Evolutionary conservation across 2,797 vertebrate species (phyloP).

Genomic region (Bucorvus abyssinicus): DNA sequence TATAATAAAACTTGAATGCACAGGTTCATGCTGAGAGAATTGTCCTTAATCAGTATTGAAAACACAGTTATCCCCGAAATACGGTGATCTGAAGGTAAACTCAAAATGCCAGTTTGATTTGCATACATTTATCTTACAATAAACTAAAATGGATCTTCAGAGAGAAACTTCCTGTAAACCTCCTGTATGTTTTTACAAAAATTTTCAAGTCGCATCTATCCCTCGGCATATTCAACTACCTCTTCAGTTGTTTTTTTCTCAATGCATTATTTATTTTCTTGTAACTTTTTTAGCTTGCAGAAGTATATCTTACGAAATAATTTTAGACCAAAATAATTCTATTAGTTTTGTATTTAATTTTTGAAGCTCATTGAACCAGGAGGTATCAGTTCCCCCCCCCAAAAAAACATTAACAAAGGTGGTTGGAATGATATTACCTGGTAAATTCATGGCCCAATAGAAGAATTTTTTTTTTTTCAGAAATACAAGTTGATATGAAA

Average conservation of each 20-base stretch:
- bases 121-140: not conserved
- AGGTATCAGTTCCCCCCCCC: not conserved
- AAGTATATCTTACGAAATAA: not conserved
- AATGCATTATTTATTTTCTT: not conserved
- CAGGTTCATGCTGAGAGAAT: not conserved
- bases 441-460: not conserved
- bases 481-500: not conserved
- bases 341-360: not conserved
- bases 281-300: not conserved
- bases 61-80: not conserved
- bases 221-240: not conserved
- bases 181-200: not conserved
- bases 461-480: not conserved
- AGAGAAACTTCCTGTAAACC: not conserved
- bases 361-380: not conserved
- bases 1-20: not conserved
- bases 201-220: not conserved
- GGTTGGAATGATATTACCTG: not conserved
- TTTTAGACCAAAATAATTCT: not conserved
- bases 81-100: not conserved
- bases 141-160: slow-evolving; percentile 19
- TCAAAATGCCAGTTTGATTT: slow-evolving; percentile 1
- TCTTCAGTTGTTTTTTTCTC: not conserved
- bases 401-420: not conserved
- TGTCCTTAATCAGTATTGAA: not conserved